Evolutionary conservation across 2,888 invertebrate species (phyloP).

Genomic region (Diplolepis rosae): DNA sequence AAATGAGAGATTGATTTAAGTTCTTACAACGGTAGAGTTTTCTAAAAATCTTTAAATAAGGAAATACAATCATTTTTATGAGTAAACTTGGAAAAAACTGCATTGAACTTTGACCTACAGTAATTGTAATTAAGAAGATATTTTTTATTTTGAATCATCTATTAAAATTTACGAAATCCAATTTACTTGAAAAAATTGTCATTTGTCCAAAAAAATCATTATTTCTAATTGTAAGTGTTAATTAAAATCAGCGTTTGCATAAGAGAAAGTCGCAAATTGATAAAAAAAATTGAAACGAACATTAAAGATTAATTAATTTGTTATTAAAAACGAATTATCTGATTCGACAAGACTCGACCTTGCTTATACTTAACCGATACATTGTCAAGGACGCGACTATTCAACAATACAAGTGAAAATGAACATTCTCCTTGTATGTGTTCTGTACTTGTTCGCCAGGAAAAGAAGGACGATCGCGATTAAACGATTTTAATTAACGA

Average conservation of each 20-base stretch:
- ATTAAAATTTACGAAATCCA: no score
- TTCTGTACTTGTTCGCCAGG: background rate
- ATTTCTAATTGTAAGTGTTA: background rate
- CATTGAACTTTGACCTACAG: no score
- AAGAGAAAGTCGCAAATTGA: background rate
- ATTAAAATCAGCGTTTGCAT: background rate
- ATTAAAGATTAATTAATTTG: background rate
- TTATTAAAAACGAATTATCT: conserved; percentile 23
- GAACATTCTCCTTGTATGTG: conserved; percentile 28
- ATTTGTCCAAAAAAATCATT: background rate
- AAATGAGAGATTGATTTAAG: no score
- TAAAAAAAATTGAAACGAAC: background rate
- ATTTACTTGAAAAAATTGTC: no score
- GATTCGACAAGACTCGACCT: conserved; percentile 6
- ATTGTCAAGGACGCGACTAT: conserved; percentile 39
- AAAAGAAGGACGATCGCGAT: conserved; percentile 26
- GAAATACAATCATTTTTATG: no score
- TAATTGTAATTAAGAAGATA: no score
- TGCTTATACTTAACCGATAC: conserved; percentile 33
- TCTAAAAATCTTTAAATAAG: no score
- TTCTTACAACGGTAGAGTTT: no score
- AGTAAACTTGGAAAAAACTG: no score
- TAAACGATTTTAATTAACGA: conserved; percentile 21
- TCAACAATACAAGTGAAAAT: conserved; percentile 38
- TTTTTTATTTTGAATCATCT: no score